Conservation (phyloP, 2,113 vertebrate genomes). For the Cettia cetti region DNA sequence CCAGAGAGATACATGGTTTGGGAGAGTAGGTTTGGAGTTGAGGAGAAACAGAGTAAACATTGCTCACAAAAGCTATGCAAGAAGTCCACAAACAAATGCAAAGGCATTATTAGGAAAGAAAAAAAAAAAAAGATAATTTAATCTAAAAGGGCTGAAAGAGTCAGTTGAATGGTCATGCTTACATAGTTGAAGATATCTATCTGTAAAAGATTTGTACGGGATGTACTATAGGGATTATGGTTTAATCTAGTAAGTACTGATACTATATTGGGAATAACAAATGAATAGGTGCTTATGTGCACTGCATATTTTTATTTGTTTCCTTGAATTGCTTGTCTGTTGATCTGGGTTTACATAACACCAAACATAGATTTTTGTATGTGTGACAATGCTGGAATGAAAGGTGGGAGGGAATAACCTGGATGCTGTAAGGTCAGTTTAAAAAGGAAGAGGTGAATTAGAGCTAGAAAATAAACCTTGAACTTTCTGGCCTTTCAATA, state of each 20-base stretch:
- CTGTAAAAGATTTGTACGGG: slow-evolving; percentile 11
- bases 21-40: neutral
- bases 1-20: neutral
- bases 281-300: neutral
- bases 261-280: slow-evolving; percentile 19
- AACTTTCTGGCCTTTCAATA: neutral
- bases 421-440: neutral
- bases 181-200: neutral
- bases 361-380: neutral
- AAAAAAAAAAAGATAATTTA: neutral
- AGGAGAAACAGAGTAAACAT: neutral
- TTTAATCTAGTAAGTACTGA: slow-evolving; percentile 36
- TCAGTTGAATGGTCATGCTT: neutral
- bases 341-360: neutral
- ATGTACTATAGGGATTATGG: slow-evolving; percentile 32
- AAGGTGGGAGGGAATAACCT: neutral
- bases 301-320: neutral
- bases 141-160: neutral
- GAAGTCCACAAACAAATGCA: neutral
- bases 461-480: neutral
- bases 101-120: neutral
- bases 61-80: neutral
- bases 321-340: neutral
- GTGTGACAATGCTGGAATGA: neutral
- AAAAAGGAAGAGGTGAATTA: neutral